These are phyloP conservation scores for Spialia ferax DNA, from an alignment of 2,888 invertebrate genomes.

Conservation along the genomic window DNA sequence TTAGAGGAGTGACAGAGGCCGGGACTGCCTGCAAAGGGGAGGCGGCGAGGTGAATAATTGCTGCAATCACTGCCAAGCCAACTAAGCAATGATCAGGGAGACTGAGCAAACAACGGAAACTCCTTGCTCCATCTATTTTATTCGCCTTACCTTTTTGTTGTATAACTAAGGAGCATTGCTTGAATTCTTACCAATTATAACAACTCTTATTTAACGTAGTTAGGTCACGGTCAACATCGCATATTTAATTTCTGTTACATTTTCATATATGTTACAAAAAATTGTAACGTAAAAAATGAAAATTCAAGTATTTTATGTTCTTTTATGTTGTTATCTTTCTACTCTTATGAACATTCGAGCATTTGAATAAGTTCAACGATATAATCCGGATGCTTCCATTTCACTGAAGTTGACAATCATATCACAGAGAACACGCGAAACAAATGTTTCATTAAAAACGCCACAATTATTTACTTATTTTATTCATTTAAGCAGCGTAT, in stretches of 20 bases:
- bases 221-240: not conserved
- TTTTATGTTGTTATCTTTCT: constrained; percentile 7
- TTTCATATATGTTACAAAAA: not conserved
- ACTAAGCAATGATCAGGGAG: constrained; percentile 64
- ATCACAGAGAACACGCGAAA: constrained; percentile 28
- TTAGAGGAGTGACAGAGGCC: constrained; percentile 59
- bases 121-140: constrained; percentile 42
- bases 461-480: constrained; percentile 15
- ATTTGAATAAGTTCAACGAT: constrained; percentile 19
- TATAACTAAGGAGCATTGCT: constrained; percentile 11
- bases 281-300: not conserved
- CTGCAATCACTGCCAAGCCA: constrained; percentile 73
- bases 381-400: constrained; percentile 26
- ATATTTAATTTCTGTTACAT: not conserved
- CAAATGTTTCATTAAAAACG: constrained; percentile 27
- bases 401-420: constrained; percentile 27
- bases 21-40: constrained; percentile 55
- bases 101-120: constrained; percentile 52
- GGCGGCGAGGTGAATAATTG: constrained; percentile 77
- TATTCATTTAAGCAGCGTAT: constrained; percentile 11
- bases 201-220: not conserved
- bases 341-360: constrained; percentile 8
- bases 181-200: constrained; percentile 7
- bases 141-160: constrained; percentile 37
- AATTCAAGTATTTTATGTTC: not conserved